These are phyloP conservation scores for Teleogryllus oceanicus DNA, from an alignment of 2,888 invertebrate species.

Conservation along the genomic window DNA sequence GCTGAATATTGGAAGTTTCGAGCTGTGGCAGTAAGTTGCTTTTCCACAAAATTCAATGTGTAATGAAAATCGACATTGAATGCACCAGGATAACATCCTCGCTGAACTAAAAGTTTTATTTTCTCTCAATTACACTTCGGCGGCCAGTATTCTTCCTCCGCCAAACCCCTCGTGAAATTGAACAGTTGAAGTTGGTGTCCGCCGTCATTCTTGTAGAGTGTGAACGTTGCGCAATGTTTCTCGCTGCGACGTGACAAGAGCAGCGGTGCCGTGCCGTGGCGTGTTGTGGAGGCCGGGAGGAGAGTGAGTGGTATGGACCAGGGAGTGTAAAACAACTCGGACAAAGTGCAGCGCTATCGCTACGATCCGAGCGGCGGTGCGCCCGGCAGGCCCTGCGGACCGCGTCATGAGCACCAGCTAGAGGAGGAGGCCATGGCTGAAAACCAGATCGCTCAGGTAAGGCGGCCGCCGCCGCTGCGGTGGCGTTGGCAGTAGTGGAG, in stretches of 20 bases:
- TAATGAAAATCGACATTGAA: too few relatives aligned
- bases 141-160: too few relatives aligned
- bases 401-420: conserved; percentile 24
- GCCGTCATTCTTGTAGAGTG: too few relatives aligned
- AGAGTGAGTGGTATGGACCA: not conserved
- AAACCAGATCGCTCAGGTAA: conserved; percentile 57
- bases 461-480: not conserved
- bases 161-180: not conserved
- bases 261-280: not conserved
- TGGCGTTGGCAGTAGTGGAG: not conserved
- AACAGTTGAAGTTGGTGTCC: not conserved
- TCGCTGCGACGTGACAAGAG: not conserved
- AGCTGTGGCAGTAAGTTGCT: too few relatives aligned
- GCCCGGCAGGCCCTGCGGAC: not conserved
- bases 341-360: not conserved
- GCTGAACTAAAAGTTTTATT: too few relatives aligned
- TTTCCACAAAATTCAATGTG: too few relatives aligned
- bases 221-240: not conserved
- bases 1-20: too few relatives aligned
- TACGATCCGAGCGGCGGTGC: conserved; percentile 18
- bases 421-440: conserved; percentile 50
- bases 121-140: too few relatives aligned
- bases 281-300: not conserved
- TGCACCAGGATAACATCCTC: too few relatives aligned
- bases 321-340: not conserved